Evolutionary conservation across 2,113 vertebrate species (phyloP).

Genomic region (Lutjanus erythropterus): DNA sequence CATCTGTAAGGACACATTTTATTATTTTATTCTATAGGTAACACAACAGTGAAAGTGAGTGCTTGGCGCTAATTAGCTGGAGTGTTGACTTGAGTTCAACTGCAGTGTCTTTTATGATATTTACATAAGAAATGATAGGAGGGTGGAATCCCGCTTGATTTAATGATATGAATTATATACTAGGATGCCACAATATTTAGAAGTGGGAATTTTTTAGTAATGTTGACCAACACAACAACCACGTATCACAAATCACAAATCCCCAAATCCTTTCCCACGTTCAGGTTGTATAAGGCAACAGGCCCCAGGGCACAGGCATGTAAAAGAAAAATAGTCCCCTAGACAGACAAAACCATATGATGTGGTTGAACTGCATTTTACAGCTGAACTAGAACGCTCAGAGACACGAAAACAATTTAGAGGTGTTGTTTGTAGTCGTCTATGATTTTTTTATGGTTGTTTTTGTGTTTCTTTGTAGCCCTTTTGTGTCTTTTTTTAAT

Average conservation of each 20-base stretch:
- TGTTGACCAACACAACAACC: neutral
- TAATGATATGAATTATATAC: neutral
- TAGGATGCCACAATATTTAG: neutral
- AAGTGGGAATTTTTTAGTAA: neutral
- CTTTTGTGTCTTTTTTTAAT: too few relatives aligned
- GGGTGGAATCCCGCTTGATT: neutral
- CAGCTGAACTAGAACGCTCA: too few relatives aligned
- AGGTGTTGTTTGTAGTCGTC: too few relatives aligned
- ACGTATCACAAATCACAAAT: too few relatives aligned
- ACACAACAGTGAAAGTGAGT: neutral
- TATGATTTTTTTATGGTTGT: too few relatives aligned
- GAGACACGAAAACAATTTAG: too few relatives aligned
- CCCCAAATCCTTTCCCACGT: neutral
- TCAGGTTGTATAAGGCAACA: neutral
- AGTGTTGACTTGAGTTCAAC: neutral
- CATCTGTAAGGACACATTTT: neutral
- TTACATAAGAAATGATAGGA: neutral
- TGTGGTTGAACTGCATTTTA: too few relatives aligned
- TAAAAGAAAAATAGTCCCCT: too few relatives aligned
- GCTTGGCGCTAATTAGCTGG: neutral
- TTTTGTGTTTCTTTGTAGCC: too few relatives aligned
- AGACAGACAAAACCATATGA: too few relatives aligned
- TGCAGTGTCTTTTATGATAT: neutral
- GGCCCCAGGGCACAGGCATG: too few relatives aligned
- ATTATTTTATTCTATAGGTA: neutral